A percentile compares a stretch with the other conserved stretches of the same genome.
These are phyloP conservation scores for Macrosteles quadrilineatus DNA, from an alignment of 1,140 invertebrate genomes.

Conservation along the genomic window DNA sequence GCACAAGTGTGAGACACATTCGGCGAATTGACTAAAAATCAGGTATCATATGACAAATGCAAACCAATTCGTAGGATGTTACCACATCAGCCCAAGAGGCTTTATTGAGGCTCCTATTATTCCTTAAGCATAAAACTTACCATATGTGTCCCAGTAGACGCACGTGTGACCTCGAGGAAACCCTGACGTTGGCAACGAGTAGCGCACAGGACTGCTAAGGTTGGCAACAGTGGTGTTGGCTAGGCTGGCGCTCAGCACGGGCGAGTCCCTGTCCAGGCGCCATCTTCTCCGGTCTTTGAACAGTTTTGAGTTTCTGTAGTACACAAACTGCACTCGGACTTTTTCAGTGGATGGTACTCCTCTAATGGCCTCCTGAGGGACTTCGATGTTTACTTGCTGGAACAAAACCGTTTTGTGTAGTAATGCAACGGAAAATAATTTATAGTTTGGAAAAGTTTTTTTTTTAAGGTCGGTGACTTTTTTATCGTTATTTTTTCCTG, in stretches of 20 bases:
- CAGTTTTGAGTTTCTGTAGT: constrained; percentile 30
- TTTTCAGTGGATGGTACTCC: constrained; percentile 22
- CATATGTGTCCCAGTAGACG: constrained; percentile 53
- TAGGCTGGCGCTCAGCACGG: constrained; percentile 41
- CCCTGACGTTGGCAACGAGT: constrained; percentile 43
- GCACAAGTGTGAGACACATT: too few relatives aligned
- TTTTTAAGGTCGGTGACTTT: too few relatives aligned
- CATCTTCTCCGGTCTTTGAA: constrained; percentile 22
- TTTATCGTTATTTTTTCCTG: too few relatives aligned
- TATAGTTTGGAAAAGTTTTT: too few relatives aligned
- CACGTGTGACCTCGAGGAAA: constrained; percentile 44
- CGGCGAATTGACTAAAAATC: too few relatives aligned
- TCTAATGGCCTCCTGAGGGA: constrained; percentile 32
- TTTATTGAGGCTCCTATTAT: too few relatives aligned
- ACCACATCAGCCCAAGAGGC: too few relatives aligned
- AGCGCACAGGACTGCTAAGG: constrained; percentile 50
- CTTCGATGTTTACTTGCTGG: constrained; percentile 28
- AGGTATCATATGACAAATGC: too few relatives aligned
- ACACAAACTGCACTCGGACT: constrained; percentile 31
- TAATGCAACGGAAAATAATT: too few relatives aligned
- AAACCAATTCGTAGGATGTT: too few relatives aligned
- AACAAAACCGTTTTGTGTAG: too few relatives aligned
- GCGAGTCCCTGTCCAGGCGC: constrained; percentile 16
- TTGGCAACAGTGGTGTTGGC: constrained; percentile 46
- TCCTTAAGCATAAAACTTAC: too few relatives aligned